These are phyloP conservation scores for Drosophila sulfurigaster DNA, from an alignment of 1,140 invertebrate genomes.

Conservation along the genomic window DNA sequence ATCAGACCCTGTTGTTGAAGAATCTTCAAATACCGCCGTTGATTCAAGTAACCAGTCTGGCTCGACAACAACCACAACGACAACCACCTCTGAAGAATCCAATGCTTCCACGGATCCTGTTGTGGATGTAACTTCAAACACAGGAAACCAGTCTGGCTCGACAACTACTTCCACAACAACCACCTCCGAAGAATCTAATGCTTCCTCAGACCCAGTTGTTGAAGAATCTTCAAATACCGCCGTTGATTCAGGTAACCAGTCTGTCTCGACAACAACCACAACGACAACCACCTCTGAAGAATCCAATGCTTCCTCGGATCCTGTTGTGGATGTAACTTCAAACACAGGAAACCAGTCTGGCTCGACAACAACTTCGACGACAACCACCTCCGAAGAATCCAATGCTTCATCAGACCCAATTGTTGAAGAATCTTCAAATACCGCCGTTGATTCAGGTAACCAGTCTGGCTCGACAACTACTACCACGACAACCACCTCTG, in stretches of 20 bases:
- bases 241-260: background rate
- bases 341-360: conserved; percentile 8
- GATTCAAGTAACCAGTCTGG: conserved; percentile 1
- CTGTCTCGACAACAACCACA: conserved; percentile 7
- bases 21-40: background rate
- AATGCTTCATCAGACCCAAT: background rate
- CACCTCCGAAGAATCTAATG: background rate
- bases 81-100: conserved; percentile 1
- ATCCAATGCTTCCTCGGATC: background rate
- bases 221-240: background rate
- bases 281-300: conserved; percentile 3
- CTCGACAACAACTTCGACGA: conserved; percentile 8
- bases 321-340: conserved; percentile 5
- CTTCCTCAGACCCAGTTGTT: background rate
- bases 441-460: background rate
- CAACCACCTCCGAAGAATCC: background rate
- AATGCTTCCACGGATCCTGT: background rate
- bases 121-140: background rate
- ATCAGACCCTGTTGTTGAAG: background rate
- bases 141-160: conserved; percentile 3
- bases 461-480: conserved; percentile 1
- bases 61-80: conserved; percentile 12
- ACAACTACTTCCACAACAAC: conserved; percentile 5
- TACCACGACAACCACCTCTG: background rate
- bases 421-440: background rate